Evolutionary conservation across 2,797 vertebrate genomes (phyloP).

Genomic region (Sebastes vulpes): DNA sequence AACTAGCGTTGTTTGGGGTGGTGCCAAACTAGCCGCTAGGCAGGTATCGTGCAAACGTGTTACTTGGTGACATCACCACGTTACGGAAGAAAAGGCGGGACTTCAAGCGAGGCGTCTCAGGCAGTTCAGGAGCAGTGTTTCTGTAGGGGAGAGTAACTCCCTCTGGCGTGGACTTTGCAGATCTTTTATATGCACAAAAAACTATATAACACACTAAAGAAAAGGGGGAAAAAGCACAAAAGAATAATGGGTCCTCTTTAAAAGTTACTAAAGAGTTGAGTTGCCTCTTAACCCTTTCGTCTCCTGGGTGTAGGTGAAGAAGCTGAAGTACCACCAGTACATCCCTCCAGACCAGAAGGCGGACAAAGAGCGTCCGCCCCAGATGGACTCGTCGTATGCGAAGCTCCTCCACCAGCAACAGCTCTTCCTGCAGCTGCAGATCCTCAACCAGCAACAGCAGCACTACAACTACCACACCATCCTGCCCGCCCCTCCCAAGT

Average conservation of each 20-base stretch:
- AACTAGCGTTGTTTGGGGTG: too few relatives aligned
- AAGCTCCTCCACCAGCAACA: conserved; percentile 97
- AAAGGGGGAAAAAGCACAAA: too few relatives aligned
- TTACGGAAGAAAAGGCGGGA: too few relatives aligned
- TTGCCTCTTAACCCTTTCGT: not conserved
- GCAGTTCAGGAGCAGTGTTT: too few relatives aligned
- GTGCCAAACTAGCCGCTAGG: too few relatives aligned
- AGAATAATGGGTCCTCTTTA: not conserved
- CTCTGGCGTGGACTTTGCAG: too few relatives aligned
- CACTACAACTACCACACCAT: conserved; percentile 98
- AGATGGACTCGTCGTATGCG: conserved; percentile 96
- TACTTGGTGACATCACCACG: too few relatives aligned
- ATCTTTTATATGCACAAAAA: too few relatives aligned
- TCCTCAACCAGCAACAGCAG: conserved; percentile 97
- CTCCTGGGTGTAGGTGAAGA: conserved; percentile 87
- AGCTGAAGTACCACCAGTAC: conserved; percentile 98
- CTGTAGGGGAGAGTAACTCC: too few relatives aligned
- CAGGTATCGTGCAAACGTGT: too few relatives aligned
- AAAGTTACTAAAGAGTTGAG: not conserved
- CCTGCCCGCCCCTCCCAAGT: conserved; percentile 96
- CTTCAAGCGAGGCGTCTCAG: too few relatives aligned
- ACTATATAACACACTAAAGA: too few relatives aligned
- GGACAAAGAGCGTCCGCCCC: conserved; percentile 92
- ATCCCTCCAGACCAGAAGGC: conserved; percentile 98
- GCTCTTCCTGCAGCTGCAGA: conserved; percentile 97